Base-by-base conservation (phyloP, 2,888 invertebrate species). In the Melipona bicolor region DNA sequence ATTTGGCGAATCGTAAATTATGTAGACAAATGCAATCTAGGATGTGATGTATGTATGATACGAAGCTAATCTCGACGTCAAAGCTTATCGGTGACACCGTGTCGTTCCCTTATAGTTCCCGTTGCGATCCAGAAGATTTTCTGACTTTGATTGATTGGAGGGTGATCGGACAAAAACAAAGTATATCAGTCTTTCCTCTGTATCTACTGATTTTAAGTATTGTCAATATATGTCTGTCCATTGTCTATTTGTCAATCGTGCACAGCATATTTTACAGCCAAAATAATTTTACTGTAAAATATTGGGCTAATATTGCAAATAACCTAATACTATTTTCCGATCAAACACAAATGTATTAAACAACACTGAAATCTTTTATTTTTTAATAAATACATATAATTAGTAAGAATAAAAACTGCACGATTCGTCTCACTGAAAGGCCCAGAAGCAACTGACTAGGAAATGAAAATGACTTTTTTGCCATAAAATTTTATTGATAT, bases 91-190 rank as follows among this genome's bases (percentile, higher is more conserved):
- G n/a, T 19, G 56, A 43, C 68, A 67, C 17, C 27, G 2, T 65
- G 52, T 6, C 27, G 68, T 50, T 68, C 68, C 9, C 49, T 56
- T 27, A 43, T n/a, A 64, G 11, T 54, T 65, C 43, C 54, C 68
- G 49, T 27, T 67, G 74, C 67, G 56, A 54, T 54, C 32, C 19
- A 24, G 43, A 11, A 27, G 21, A 43, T 75, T 27, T 54, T 43
- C 54, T 24, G 65, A 56, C 65, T 43, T 54, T 54, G 65, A 56
- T 75, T 21, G 74, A 65, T 27, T 56, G 74, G 27, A 65, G 27
- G 54, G 24, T 17, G 4, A 74, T 65, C 2, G 54, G 43, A 27
- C 15, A 21, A 74, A 19, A 43, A 3, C 19, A n/a, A 21, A 43
- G 27, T 21, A 27, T n/a, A 56, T 27, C 43, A 43, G 19, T 24